A percentile compares a stretch with the other conserved stretches of the same genome.
These are phyloP conservation scores for Peromyscus nudipes DNA, from an alignment of 2,797 vertebrate species.

Conservation along the genomic window DNA sequence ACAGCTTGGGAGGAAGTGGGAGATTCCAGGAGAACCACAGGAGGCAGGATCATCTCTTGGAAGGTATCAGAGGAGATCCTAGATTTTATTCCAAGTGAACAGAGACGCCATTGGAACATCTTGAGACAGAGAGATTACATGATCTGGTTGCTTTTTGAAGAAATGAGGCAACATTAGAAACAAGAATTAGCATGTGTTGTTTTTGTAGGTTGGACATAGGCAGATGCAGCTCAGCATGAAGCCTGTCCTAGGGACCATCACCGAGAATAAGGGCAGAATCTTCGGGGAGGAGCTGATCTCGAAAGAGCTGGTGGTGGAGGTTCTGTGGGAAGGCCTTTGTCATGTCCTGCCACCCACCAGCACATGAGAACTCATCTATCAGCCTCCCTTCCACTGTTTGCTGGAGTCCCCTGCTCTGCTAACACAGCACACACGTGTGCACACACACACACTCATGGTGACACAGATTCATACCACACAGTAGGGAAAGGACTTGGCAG, in stretches of 20 bases:
- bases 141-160: slow-evolving; percentile 65
- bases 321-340: neutral
- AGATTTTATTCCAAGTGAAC: slow-evolving; percentile 41
- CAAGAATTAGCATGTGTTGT: neutral
- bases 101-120: neutral
- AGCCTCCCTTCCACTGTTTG: too few species aligned
- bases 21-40: neutral
- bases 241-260: neutral
- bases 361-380: neutral
- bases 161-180: slow-evolving; percentile 54
- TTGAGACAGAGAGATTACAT: slow-evolving; percentile 54
- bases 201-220: slow-evolving; percentile 62
- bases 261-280: neutral
- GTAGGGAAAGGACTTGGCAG: neutral
- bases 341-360: fast-evolving
- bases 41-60: neutral
- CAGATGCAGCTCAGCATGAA: neutral
- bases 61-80: neutral
- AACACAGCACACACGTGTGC: neutral
- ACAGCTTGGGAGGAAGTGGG: neutral
- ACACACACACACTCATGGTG: too few species aligned
- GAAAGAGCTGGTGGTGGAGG: neutral
- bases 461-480: fast-evolving
- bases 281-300: neutral
- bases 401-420: neutral